Evolutionary conservation across 1,140 invertebrate species (phyloP).

Genomic region (Armadillidium nasatum): DNA sequence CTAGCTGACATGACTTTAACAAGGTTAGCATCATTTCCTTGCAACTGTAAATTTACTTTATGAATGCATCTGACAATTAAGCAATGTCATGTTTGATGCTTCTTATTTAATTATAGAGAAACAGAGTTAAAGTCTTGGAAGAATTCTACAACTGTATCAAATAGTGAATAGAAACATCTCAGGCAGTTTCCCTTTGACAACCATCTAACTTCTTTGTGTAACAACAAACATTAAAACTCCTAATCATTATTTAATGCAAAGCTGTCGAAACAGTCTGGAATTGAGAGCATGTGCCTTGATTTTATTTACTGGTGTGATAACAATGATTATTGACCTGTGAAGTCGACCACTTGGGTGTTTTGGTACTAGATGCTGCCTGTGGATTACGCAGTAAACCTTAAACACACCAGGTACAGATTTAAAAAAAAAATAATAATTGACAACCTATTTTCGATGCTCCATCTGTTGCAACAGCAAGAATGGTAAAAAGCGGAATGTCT

Average conservation of each 20-base stretch:
- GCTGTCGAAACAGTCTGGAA: slow-evolving; percentile 39
- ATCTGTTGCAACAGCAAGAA: too few species aligned
- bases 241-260: slow-evolving; percentile 41
- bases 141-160: too few species aligned
- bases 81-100: slow-evolving; percentile 28
- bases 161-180: too few species aligned
- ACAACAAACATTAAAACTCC: slow-evolving; percentile 40
- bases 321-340: slow-evolving; percentile 35
- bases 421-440: too few species aligned
- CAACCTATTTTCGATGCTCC: too few species aligned
- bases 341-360: too few species aligned
- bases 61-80: slow-evolving; percentile 26
- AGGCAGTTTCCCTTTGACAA: too few species aligned
- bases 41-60: slow-evolving; percentile 15
- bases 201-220: slow-evolving; percentile 35
- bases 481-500: too few species aligned
- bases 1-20: slow-evolving; percentile 11
- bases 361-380: too few species aligned
- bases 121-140: slow-evolving; percentile 24
- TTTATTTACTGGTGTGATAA: slow-evolving; percentile 37
- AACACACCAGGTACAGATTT: too few species aligned
- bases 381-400: too few species aligned
- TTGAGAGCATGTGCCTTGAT: slow-evolving; percentile 31
- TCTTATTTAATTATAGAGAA: slow-evolving; percentile 25
- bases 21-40: too few species aligned